phyloP scores from a whole-genome alignment of 2,113 vertebrate genomes.

The Heterochromis multidens region DNA sequence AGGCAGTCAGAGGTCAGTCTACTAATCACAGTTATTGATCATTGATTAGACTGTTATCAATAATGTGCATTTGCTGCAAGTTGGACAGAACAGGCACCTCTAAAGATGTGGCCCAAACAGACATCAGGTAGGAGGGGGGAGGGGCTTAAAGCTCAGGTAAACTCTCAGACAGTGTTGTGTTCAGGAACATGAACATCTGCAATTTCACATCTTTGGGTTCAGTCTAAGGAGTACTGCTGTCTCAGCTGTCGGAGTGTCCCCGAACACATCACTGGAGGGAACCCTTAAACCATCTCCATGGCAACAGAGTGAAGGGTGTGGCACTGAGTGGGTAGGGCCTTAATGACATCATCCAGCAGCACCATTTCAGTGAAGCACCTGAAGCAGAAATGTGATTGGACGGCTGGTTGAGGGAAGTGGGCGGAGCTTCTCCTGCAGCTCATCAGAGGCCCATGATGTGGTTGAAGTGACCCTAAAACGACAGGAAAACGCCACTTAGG shows the following conservation, averaged over 20 bases:
- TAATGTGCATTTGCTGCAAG: no score
- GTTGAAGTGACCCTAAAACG: constrained; percentile 55
- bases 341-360: not conserved
- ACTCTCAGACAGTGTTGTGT: not conserved
- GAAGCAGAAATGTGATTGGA: not conserved
- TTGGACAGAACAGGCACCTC: no score
- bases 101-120: not conserved
- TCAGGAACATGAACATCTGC: not conserved
- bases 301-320: not conserved
- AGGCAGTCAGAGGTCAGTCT: not conserved
- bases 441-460: constrained; percentile 49
- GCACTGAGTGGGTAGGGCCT: not conserved
- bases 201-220: not conserved
- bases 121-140: not conserved
- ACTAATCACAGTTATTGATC: not conserved
- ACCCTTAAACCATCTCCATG: not conserved
- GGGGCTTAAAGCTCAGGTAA: not conserved
- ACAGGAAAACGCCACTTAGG: not conserved
- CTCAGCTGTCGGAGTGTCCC: not conserved
- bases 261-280: not conserved
- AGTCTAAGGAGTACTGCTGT: not conserved
- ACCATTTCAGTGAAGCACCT: not conserved
- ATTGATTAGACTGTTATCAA: not conserved
- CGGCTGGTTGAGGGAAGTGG: not conserved
- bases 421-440: not conserved